Conservation (phyloP, 1,140 invertebrate species). For the Hetaerina americana region DNA sequence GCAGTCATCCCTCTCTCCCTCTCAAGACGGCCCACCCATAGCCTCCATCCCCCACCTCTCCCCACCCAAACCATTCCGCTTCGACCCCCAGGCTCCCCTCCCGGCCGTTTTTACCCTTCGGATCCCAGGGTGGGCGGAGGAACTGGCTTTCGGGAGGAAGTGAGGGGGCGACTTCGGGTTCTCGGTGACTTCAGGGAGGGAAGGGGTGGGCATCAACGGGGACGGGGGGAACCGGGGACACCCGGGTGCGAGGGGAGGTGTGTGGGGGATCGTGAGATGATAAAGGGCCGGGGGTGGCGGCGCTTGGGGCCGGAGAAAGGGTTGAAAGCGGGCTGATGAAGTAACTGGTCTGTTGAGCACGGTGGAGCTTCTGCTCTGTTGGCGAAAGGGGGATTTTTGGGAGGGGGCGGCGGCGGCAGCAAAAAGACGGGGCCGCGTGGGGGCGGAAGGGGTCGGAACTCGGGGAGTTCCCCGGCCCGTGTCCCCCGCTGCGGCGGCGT, state of each 20-base stretch:
- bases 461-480: neutral
- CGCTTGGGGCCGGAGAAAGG: neutral
- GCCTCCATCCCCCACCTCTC: too few species aligned
- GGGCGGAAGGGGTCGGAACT: neutral
- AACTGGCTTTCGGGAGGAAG: too few species aligned
- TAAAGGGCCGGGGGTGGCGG: neutral
- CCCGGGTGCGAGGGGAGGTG: neutral
- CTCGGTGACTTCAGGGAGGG: neutral
- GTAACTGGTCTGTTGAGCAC: constrained; percentile 5
- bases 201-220: too few species aligned
- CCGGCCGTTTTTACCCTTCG: too few species aligned
- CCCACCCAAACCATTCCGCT: too few species aligned
- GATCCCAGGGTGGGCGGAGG: too few species aligned
- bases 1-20: too few species aligned
- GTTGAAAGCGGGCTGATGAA: constrained; percentile 2
- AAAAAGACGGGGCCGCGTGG: neutral
- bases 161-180: neutral
- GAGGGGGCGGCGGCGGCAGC: neutral
- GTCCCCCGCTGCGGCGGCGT: neutral
- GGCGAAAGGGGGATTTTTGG: neutral
- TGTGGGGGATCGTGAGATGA: neutral
- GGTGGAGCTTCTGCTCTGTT: constrained; percentile 4
- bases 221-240: too few species aligned
- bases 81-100: too few species aligned
- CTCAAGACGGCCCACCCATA: too few species aligned